A percentile compares a stretch with the other conserved stretches of the same genome.
Conservation (phyloP, 2,797 vertebrate genomes). For the Poliocrania exsul region DNA sequence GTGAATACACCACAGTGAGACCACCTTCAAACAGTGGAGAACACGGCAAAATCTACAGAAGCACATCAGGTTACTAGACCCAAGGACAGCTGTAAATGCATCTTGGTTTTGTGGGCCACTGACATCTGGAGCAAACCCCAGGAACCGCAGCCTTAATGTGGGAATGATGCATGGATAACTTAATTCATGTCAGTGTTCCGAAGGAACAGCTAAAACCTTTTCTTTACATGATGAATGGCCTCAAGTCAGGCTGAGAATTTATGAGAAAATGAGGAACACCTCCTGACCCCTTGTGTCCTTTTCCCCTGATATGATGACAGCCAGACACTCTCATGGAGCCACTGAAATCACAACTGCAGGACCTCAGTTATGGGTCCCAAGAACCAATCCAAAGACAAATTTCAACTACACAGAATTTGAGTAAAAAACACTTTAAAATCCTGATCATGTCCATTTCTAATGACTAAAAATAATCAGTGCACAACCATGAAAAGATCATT, state of each 20-base stretch:
- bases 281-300: not conserved
- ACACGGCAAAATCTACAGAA: not conserved
- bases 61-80: not conserved
- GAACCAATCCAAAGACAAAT: not conserved
- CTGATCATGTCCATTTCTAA: not conserved
- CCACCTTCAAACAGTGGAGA: not conserved
- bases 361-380: not conserved
- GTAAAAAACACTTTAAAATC: not conserved
- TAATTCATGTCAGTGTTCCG: slow-evolving; percentile 1
- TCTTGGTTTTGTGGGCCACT: not conserved
- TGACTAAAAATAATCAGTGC: not conserved
- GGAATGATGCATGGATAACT: not conserved
- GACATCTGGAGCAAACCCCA: not conserved
- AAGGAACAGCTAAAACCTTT: slow-evolving; percentile 12
- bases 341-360: not conserved
- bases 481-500: accelerated
- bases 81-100: not conserved
- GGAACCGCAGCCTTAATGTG: not conserved
- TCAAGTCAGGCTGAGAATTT: not conserved
- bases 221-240: slow-evolving; percentile 19
- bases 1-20: not conserved
- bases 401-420: not conserved
- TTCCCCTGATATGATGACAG: not conserved
- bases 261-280: not conserved
- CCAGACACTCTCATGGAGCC: not conserved